Conservation (phyloP, 2,888 invertebrate genomes). For the Lithophane ornitopus region DNA sequence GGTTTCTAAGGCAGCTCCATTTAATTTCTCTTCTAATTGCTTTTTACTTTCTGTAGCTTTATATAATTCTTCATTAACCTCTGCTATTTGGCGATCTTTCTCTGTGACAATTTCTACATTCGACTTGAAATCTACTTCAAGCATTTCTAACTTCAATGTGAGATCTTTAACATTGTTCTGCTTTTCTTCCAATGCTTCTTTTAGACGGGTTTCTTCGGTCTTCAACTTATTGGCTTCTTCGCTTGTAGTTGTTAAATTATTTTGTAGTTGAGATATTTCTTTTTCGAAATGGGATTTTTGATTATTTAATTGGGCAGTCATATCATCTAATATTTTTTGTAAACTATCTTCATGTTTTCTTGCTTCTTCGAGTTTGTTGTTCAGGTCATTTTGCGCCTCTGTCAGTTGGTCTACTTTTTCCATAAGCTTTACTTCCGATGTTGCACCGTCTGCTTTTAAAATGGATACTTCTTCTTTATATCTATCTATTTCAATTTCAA, state of each 20-base stretch:
- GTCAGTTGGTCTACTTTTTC: constrained; percentile 88
- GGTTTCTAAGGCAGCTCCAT: constrained; percentile 79
- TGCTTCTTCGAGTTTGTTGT: constrained; percentile 87
- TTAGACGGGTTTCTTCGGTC: constrained; percentile 76
- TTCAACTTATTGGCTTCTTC: constrained; percentile 80
- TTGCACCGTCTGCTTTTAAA: constrained; percentile 85
- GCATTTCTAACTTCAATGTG: constrained; percentile 84
- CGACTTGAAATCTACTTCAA: constrained; percentile 86
- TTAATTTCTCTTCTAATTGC: constrained; percentile 87
- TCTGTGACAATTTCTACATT: constrained; percentile 85
- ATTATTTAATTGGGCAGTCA: constrained; percentile 85
- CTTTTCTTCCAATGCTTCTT: constrained; percentile 80
- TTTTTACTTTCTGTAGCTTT: constrained; percentile 85
- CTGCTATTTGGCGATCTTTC: constrained; percentile 87
- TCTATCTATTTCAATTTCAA: constrained; percentile 86
- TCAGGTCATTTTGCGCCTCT: constrained; percentile 87
- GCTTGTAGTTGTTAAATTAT: constrained; percentile 73
- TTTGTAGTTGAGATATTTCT: constrained; percentile 80
- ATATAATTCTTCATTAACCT: constrained; percentile 81
- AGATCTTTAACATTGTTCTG: constrained; percentile 84
- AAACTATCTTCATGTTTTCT: constrained; percentile 87
- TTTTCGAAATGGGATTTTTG: constrained; percentile 84
- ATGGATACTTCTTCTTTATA: constrained; percentile 86
- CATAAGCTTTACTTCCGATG: constrained; percentile 87
- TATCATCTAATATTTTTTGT: constrained; percentile 85